Evolutionary conservation across 2,113 vertebrate species (phyloP), one percentile per base, ranked within the genome.

Genomic region (Vicugna pacos): DNA sequence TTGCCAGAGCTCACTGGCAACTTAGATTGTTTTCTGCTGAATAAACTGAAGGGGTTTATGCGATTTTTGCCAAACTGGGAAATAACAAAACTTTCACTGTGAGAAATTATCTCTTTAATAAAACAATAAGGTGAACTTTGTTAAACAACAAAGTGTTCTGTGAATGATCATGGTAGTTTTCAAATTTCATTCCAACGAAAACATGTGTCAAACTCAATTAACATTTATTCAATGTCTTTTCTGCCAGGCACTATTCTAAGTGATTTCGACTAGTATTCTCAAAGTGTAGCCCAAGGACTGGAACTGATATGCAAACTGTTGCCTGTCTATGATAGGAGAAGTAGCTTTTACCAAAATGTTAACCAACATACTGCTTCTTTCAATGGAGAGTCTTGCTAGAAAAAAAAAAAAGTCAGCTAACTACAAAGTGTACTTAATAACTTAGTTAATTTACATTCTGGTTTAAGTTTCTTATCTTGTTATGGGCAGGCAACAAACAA

Each of bases 21-120:
- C 90, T 67, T 80, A 46, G 64, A 80, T 54, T 92, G 52, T 72
- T 89, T 97, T 89, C 69, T 96, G n/a, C 26, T 89, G 54, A 86
- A 89, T 60, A 70, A 86, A 90, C 42, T 64, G 77, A 52, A 52
- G 60, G 67, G 56, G 22, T 69, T 85, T 93, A 56, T 58, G 56
- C 32, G 50, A 79, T 79, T 91, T 48, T 48, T 94, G 62, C 20
- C 73, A 94, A 80, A 79, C 54, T 82, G 72, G 90, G 94, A 89
- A 93, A 84, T 80, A 84, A 84, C 22, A 75, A 80, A 93, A 77
- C 80, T 38, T 92, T 7, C 38, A 84, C 73, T 48, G 3, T 56
- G 42, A 95, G 83, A 93, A 93, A 94, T 84, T 15, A 96, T 4
- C 38, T 42, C 38, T 42, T 42, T 42, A 42, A 42, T 42, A 42